Evolutionary conservation across 2,113 vertebrate genomes (phyloP).

Genomic region (Petromus typicus): DNA sequence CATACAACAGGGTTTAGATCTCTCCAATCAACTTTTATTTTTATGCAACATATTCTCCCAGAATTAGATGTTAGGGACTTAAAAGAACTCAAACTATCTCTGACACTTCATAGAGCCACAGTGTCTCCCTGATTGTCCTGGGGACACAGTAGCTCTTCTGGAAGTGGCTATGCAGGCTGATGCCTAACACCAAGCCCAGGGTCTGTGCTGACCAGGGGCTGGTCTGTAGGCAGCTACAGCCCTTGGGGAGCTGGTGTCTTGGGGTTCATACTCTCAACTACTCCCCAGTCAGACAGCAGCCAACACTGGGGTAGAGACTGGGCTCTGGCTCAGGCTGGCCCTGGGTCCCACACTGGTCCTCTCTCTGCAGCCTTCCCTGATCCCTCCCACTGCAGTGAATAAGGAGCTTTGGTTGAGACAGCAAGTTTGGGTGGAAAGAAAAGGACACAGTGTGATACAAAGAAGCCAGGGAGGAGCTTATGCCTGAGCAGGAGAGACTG

Average conservation of each 20-base stretch:
- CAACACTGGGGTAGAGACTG: not conserved
- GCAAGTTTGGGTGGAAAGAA: not conserved
- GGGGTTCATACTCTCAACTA: not conserved
- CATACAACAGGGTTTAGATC: not conserved
- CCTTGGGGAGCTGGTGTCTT: not conserved
- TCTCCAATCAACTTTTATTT: not conserved
- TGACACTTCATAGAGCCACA: not conserved
- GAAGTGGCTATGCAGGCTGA: not conserved
- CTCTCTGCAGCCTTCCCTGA: not conserved
- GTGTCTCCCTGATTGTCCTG: not conserved
- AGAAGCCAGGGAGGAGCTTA: not conserved
- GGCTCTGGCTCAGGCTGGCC: not conserved
- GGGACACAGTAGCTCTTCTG: not conserved
- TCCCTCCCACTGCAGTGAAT: too few relatives aligned
- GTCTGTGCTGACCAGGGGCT: not conserved
- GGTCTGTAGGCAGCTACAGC: not conserved
- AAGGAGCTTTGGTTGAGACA: not conserved
- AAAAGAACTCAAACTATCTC: not conserved
- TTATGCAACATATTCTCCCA: not conserved
- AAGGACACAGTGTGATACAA: not conserved
- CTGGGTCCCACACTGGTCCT: not conserved
- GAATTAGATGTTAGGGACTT: not conserved
- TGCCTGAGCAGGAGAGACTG: not conserved
- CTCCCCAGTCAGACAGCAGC: not conserved
- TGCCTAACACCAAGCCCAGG: not conserved